Evolutionary conservation across 2,113 vertebrate species (phyloP).

Genomic region (Corythornis vintsioides): DNA sequence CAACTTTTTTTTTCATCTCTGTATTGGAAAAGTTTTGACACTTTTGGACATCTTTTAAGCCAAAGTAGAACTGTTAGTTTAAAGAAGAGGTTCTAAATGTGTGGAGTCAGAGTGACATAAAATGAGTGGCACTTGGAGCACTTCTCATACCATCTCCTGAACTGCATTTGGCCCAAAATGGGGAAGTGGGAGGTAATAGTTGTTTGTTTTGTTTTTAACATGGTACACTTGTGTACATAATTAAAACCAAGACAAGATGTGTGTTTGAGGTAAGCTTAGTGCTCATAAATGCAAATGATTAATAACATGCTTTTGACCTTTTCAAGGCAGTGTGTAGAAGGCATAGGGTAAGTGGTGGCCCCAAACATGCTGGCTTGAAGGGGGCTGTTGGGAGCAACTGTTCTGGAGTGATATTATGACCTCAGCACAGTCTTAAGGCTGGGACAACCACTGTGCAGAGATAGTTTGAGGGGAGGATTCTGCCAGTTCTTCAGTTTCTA

Average conservation of each 20-base stretch:
- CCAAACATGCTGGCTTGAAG: neutral
- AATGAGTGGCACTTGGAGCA: neutral
- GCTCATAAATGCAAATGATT: neutral
- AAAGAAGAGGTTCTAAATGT: neutral
- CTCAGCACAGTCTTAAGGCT: neutral
- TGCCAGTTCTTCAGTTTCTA: neutral
- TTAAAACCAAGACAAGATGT: neutral
- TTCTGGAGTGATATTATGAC: neutral
- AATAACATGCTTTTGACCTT: slow-evolving; percentile 19
- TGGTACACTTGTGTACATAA: neutral
- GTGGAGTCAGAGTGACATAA: neutral
- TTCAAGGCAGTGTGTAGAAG: neutral
- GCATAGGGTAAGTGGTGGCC: neutral
- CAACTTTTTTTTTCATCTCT: neutral
- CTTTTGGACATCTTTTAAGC: neutral
- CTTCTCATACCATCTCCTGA: neutral
- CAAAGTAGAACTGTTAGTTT: neutral
- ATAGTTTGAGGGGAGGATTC: neutral
- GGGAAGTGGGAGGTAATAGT: neutral
- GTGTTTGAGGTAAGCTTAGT: neutral
- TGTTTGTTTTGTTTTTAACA: neutral
- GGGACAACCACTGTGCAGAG: neutral
- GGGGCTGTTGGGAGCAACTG: neutral
- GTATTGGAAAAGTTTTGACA: neutral
- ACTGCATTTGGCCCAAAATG: neutral